Base-by-base conservation (phyloP, 2,888 invertebrate species). In the Sthenelais limicola region DNA sequence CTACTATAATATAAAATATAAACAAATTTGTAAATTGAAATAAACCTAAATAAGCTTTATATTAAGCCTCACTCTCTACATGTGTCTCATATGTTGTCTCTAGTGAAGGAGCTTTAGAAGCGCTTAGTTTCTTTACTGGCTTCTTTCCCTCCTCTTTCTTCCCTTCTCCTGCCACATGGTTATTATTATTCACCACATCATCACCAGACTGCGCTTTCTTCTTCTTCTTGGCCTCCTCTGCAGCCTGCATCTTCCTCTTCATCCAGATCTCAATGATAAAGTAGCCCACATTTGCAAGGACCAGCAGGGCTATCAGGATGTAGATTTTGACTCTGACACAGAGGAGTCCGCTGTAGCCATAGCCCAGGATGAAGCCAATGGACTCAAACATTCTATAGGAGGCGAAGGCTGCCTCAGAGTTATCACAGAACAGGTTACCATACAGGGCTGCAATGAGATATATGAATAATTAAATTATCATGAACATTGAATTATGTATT, bases 381-480 rank as follows among this genome's bases (percentile, higher is more conserved):
- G 35, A 38, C 54, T 70, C 56, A 21, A 21, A 70, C 52, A 70
- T 51, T 1, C 56, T 52, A 54, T 70, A 70, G 30, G 52, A 54
- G 35, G 70, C 52, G 21, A 70, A 70, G 28, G 70, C 70, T 3
- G 70, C 70, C 26, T 70, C 70, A 4, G 70, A 54, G 56, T 28
- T 54, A 26, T 52, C 38, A 24, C 26, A 24, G 33, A 70, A 70
- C 35, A 70, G 18, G 43, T 30, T 54, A 9, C 70, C 70, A 30
- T 70, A 70, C 47, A 70, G 32, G 18, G 70, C 70, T 70, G 54
- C 24, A 56, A 54, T 12, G 28, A n/a, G 43, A n/a, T n/a, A n/a
- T n/a, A n/a, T n/a, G n/a, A n/a, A n/a, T n/a, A n/a, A n/a, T n/a
- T n/a, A n/a, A n/a, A n/a, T n/a, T n/a, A n/a, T n/a, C n/a, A n/a